A percentile compares a stretch with the other conserved stretches of the same genome.
These are phyloP conservation scores for Philereme transversata DNA, from an alignment of 2,888 invertebrate species.

Conservation along the genomic window DNA sequence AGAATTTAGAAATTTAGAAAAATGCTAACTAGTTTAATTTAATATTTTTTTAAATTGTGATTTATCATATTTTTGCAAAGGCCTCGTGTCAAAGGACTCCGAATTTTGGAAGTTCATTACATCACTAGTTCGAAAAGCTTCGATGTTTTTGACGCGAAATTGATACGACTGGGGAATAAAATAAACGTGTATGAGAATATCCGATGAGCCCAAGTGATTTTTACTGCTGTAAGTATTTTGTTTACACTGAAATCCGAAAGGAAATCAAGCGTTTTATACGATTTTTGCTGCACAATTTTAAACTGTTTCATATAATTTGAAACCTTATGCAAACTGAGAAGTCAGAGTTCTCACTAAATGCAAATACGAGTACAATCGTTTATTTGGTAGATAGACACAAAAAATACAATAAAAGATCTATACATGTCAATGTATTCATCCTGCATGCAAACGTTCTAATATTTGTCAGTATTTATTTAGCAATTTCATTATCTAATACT, in stretches of 20 bases:
- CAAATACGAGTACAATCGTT: too few relatives aligned
- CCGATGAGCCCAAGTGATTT: conserved; percentile 15
- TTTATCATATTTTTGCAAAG: background rate
- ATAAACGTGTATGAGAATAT: conserved; percentile 17
- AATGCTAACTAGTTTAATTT: background rate
- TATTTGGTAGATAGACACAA: too few relatives aligned
- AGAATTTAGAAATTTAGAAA: too few relatives aligned
- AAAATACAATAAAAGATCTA: too few relatives aligned
- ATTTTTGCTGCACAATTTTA: too few relatives aligned
- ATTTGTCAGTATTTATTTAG: too few relatives aligned
- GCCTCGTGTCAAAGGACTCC: background rate
- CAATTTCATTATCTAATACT: too few relatives aligned
- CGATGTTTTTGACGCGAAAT: conserved; percentile 30
- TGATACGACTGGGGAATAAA: conserved; percentile 27
- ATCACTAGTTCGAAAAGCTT: conserved; percentile 12
- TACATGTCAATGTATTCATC: too few relatives aligned
- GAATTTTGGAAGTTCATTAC: conserved; percentile 7
- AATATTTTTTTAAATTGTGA: background rate
- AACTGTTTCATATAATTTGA: too few relatives aligned
- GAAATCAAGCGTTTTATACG: background rate
- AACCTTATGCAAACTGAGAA: too few relatives aligned
- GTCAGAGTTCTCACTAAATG: too few relatives aligned
- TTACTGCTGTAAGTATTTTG: conserved; percentile 7
- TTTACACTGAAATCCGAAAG: conserved; percentile 6
- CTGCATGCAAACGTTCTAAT: too few relatives aligned